phyloP scores from a whole-genome alignment of 2,888 invertebrate species.

The Plagiodera versicolora region DNA sequence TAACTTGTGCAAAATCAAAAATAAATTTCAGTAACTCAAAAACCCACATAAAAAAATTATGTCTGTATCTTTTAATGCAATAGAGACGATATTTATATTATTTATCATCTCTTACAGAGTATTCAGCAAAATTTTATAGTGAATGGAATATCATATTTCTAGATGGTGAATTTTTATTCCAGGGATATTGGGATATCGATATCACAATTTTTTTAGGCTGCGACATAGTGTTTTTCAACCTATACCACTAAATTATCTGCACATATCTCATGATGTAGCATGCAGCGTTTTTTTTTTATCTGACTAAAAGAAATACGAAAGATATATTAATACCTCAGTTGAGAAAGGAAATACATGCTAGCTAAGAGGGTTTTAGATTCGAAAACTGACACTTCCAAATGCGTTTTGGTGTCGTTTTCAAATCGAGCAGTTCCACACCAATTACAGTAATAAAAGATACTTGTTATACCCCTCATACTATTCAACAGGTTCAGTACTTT shows the following conservation, averaged over 20 bases:
- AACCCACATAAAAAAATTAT: too few relatives aligned
- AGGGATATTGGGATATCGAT: too few relatives aligned
- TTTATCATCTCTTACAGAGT: too few relatives aligned
- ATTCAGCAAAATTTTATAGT: too few relatives aligned
- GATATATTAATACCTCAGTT: neutral
- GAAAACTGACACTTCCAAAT: neutral
- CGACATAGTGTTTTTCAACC: too few relatives aligned
- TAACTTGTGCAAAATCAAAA: too few relatives aligned
- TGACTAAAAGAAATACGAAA: neutral
- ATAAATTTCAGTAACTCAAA: too few relatives aligned
- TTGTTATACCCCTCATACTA: constrained; percentile 44
- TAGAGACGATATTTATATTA: too few relatives aligned
- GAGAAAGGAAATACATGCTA: neutral
- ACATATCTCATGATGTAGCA: neutral
- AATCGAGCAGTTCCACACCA: constrained; percentile 14
- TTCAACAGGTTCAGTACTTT: constrained; percentile 55
- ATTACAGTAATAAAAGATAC: constrained; percentile 12
- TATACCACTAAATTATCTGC: neutral
- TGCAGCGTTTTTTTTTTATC: neutral
- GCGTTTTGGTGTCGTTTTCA: constrained; percentile 12
- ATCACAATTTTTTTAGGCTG: too few relatives aligned
- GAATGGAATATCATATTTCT: too few relatives aligned
- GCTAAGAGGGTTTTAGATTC: neutral
- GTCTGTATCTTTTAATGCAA: too few relatives aligned
- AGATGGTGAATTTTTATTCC: too few relatives aligned